Evolutionary conservation across 2,797 vertebrate species (phyloP).

Genomic region (Distichodus sexfasciatus): DNA sequence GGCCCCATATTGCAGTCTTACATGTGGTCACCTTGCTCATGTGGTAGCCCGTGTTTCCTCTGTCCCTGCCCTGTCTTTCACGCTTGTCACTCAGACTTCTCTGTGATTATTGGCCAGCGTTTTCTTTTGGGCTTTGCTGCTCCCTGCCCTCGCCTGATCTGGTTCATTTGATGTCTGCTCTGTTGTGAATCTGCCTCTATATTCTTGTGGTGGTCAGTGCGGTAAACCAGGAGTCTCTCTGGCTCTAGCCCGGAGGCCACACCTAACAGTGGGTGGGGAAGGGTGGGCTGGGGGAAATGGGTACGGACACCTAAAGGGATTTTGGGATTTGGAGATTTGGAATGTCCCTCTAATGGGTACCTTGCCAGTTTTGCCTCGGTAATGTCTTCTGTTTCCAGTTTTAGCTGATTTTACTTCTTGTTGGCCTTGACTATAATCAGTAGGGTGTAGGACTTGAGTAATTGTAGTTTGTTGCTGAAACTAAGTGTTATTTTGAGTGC

Average conservation of each 20-base stretch:
- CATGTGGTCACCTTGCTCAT: slow-evolving; percentile 1
- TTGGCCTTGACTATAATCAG: slow-evolving; percentile 23
- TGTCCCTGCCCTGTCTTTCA: neutral
- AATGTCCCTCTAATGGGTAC: slow-evolving; percentile 10
- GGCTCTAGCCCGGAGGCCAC: slow-evolving; percentile 61
- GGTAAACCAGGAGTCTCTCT: slow-evolving; percentile 56
- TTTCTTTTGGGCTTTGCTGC: slow-evolving; percentile 23
- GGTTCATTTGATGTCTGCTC: slow-evolving; percentile 48
- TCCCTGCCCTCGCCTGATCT: slow-evolving; percentile 62
- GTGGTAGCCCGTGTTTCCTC: slow-evolving; percentile 14
- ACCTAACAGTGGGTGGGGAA: neutral
- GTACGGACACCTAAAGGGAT: slow-evolving; percentile 57
- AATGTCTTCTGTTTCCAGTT: slow-evolving; percentile 1
- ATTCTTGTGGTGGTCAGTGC: slow-evolving; percentile 65
- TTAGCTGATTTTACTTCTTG: slow-evolving; percentile 9
- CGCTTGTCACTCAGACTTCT: slow-evolving; percentile 41
- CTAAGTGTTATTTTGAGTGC: too few species aligned
- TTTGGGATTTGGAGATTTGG: slow-evolving; percentile 35
- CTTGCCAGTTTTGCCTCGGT: neutral
- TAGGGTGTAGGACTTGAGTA: too few species aligned
- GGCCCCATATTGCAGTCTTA: too few species aligned
- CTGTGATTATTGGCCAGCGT: slow-evolving; percentile 50
- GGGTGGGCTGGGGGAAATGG: neutral
- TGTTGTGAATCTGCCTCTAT: slow-evolving; percentile 55
- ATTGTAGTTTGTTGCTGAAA: too few species aligned